Conservation (phyloP, 2,797 vertebrate genomes). For the Danio choprae region DNA sequence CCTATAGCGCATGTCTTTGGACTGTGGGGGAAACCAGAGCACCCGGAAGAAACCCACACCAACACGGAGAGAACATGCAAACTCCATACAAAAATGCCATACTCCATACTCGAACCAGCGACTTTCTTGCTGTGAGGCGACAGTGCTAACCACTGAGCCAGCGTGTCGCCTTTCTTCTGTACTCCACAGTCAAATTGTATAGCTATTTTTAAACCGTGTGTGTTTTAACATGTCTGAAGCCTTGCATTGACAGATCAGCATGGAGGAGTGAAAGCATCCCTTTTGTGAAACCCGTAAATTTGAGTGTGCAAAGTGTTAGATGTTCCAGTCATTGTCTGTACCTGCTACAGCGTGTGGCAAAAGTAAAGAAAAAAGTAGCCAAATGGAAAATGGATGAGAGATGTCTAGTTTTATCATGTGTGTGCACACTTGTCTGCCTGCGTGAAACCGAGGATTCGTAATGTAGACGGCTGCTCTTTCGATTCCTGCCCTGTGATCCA, state of each 20-base stretch:
- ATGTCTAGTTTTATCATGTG: conserved; percentile 31
- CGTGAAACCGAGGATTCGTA: conserved; percentile 7
- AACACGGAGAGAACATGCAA: too few species aligned
- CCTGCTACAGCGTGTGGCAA: conserved; percentile 37
- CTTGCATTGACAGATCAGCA: background rate
- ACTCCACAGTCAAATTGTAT: conserved; percentile 42
- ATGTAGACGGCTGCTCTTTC: conserved; percentile 30
- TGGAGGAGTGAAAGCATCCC: background rate
- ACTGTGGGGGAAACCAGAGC: too few species aligned
- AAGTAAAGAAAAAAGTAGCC: conserved; percentile 36
- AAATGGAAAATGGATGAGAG: conserved; percentile 58
- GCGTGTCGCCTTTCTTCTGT: too few species aligned
- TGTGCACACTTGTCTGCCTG: background rate
- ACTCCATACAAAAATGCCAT: too few species aligned
- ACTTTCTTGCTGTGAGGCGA: too few species aligned
- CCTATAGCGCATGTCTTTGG: too few species aligned
- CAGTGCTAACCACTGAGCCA: too few species aligned
- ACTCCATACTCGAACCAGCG: too few species aligned
- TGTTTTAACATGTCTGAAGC: background rate
- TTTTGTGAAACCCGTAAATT: background rate
- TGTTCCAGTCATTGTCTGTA: conserved; percentile 38
- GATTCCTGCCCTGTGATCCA: conserved; percentile 34
- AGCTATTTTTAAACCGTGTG: conserved; percentile 7
- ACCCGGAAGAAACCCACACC: too few species aligned
- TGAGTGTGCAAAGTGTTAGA: background rate